Conservation (phyloP, 92 coral and sea anemone genomes). For the Umimayanthus chanpuru region DNA sequence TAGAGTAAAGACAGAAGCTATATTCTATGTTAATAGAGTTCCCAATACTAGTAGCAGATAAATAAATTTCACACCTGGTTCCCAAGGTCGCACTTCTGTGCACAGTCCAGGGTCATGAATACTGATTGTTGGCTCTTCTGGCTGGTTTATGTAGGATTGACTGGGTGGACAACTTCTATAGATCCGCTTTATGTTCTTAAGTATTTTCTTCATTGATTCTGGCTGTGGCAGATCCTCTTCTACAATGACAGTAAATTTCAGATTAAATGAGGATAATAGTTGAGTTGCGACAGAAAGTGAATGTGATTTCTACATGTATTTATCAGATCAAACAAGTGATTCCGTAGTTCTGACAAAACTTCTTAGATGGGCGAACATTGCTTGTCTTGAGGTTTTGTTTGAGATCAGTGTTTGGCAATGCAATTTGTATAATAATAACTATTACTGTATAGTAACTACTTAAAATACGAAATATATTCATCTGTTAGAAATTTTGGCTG, state of each 20-base stretch:
- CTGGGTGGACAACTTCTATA: conserved; percentile 21
- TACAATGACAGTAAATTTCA: not conserved
- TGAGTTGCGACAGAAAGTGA: not conserved
- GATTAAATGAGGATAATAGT: not conserved
- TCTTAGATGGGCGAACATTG: no score
- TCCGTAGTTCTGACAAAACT: no score
- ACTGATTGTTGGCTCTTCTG: conserved; percentile 19
- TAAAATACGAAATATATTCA: no score
- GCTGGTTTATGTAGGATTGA: not conserved
- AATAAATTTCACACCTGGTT: not conserved
- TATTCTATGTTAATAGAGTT: no score
- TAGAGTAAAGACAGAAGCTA: not conserved
- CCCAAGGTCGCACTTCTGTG: conserved; percentile 20
- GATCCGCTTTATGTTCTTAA: conserved; percentile 27
- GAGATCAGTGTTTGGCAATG: no score
- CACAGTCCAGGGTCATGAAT: conserved; percentile 15
- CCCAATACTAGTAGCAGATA: not conserved
- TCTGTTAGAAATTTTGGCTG: no score
- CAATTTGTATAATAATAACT: no score
- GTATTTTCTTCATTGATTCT: conserved; percentile 23
- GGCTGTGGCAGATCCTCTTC: conserved; percentile 42
- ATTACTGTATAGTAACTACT: no score
- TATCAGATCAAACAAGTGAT: no score
- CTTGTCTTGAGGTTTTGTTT: no score
- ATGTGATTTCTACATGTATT: no score